Evolutionary conservation across 2,113 vertebrate species (phyloP).

Genomic region (Motacilla alba): DNA sequence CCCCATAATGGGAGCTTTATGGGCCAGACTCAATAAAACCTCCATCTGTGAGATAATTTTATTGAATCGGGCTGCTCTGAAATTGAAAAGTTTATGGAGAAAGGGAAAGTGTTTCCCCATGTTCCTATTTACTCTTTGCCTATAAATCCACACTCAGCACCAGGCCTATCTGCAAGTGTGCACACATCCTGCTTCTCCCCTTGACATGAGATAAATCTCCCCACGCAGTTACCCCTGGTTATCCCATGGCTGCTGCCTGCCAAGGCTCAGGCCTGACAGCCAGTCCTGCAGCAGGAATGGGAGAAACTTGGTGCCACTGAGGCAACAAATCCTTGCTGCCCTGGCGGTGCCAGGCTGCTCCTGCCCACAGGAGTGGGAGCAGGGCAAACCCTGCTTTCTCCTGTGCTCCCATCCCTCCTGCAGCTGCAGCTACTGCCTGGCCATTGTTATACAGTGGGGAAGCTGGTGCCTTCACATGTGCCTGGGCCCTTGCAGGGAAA

Average conservation of each 20-base stretch:
- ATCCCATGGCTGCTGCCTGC: background rate
- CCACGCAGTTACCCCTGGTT: background rate
- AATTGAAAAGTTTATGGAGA: conserved; percentile 48
- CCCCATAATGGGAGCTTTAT: conserved; percentile 15
- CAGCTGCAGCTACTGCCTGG: background rate
- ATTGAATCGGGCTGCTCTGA: conserved; percentile 27
- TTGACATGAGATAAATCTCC: background rate
- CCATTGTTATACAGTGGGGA: accelerated
- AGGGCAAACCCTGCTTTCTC: background rate
- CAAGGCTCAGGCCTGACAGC: background rate
- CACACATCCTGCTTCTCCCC: background rate
- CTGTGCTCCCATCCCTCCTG: background rate
- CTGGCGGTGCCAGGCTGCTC: background rate
- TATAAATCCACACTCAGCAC: background rate
- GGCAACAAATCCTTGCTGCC: background rate
- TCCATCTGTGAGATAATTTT: conserved; percentile 39
- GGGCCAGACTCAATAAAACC: conserved; percentile 47
- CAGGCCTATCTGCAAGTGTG: background rate
- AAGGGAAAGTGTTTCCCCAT: background rate
- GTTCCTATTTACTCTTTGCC: background rate
- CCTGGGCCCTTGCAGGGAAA: background rate
- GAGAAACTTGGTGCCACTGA: background rate
- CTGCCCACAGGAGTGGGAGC: background rate
- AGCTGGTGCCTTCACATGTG: background rate
- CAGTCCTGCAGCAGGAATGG: background rate